Base-by-base conservation (phyloP, 2,797 vertebrate genomes). In the Oophaga sylvatica region DNA sequence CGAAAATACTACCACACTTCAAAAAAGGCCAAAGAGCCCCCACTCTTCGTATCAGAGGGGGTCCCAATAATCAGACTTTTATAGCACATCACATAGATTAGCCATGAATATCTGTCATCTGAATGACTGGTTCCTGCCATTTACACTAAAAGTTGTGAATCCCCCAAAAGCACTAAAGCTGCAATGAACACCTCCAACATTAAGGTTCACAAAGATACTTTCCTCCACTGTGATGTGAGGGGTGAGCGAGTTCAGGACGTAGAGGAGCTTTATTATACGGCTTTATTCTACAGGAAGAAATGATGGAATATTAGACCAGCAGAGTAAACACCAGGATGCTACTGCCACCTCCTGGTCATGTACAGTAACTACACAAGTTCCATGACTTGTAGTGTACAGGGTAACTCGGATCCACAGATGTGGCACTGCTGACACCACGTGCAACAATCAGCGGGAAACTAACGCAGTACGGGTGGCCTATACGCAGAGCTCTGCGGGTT, bases 301-400 rank as follows among this genome's bases (percentile, higher is more conserved):
- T 56, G 4, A 56, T 2, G 48, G 71, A 48, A 53, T 77, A 56
- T 48, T 26, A 77, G 0, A 17, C 20, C 45, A 41, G 53, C 0
- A 29, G 19, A 62, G 17, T 9, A 48, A 85, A 79, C 65, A 22
- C 60, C 79, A 15, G n/a, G n/a, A 17, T 79, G 48, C 75, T 68
- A 59, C 75, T 79, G 84, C 84, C 84, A 79, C 65, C 75, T 85
- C 1, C 26, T 79, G 84, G 75, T 62, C 68, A 16, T 48, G n/a
- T 57, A 83, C n/a, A 78, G 53, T 7, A 41, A 48, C 68, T 41
- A 75, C 71, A 12, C 19, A n/a, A n/a, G 13, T 29, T 29, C 13
- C 2, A 29, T 15, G 65, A 29, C 26, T 67, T 29, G 0, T 3
- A 15, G 65, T 0, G 48, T 53, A 11, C 48, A 11, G 48, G 48